Evolutionary conservation across 2,888 invertebrate species (phyloP).

Genomic region (Taenaris catops): DNA sequence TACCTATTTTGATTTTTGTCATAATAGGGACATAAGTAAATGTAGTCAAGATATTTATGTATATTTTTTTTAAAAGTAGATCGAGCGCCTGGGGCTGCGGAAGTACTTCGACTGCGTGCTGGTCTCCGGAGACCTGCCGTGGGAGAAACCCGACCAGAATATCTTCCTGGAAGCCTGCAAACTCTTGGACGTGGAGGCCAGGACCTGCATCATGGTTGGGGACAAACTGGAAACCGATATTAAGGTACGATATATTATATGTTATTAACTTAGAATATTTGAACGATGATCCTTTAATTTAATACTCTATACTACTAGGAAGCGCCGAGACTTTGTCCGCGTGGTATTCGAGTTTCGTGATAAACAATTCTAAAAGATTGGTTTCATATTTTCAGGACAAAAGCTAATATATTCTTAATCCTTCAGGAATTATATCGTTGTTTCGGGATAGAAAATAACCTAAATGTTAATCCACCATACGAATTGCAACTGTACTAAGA

Average conservation of each 20-base stretch:
- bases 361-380: too few species aligned
- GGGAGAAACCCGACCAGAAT: slow-evolving; percentile 91
- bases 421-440: too few species aligned
- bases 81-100: slow-evolving; percentile 84
- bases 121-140: slow-evolving; percentile 91
- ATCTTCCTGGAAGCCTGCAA: slow-evolving; percentile 92
- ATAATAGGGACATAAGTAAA: slow-evolving; percentile 71
- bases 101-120: slow-evolving; percentile 89
- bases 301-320: too few species aligned
- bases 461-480: too few species aligned
- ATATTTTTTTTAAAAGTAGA: slow-evolving; percentile 90
- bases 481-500: too few species aligned
- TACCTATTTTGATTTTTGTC: slow-evolving; percentile 38
- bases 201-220: slow-evolving; percentile 91
- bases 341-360: too few species aligned
- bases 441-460: too few species aligned
- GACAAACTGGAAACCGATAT: slow-evolving; percentile 94
- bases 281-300: too few species aligned
- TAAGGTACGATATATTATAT: slow-evolving; percentile 61
- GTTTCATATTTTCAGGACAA: too few species aligned
- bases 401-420: too few species aligned
- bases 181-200: slow-evolving; percentile 85
- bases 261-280: too few species aligned
- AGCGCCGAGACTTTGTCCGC: too few species aligned
- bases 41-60: slow-evolving; percentile 83